Base-by-base conservation (phyloP, 2,888 invertebrate genomes). In the Xanthorhoe designata region DNA sequence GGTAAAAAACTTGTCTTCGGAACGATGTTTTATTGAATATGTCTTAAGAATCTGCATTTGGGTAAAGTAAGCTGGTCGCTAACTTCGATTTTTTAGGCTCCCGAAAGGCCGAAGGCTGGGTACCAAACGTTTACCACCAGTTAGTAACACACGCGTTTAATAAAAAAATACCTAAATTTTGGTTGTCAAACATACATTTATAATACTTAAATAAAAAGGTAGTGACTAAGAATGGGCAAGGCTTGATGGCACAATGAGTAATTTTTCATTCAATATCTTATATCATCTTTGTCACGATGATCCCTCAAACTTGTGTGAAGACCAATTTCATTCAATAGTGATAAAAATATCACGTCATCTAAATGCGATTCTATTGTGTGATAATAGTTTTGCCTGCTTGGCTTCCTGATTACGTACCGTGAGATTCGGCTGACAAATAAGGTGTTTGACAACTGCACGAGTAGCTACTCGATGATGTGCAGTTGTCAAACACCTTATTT, bases 261-360 rank as follows among this genome's bases (percentile, higher is more conserved):
- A 51, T 56, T 51, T 56, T 62, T 62, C 56, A 56, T 51, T 9
- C 13, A 8, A 52, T 55, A 63, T 57, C 63, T 63, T 13, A 13
- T 45, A 62, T 61, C 61, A 47, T 24, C 2, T 1, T 10, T 15
- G 18, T 50, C 5, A 51, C 24, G 38, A 42, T 42, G 38, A 42
- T 42, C 13, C 13, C 38, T 42, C 38, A 13, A 42, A 42, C 13
- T 42, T 42, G 13, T 42, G 4, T 42, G 5, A 42, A 42, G 38
- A 42, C 38, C 38, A 42, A 42, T 38, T 13, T 38, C 1, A 38
- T 42, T 42, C 38, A 42, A 42, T 13, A 42, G 4, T 13, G 13
- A 42, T 13, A 42, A 42, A 42, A 42, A 42, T 32, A 32, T 13
- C 38, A 13, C 38, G 38, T 42, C 38, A 42, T 42, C 38, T 42